phyloP scores from a whole-genome alignment of 2,113 vertebrate species.

The Rhinichthys klamathensis region DNA sequence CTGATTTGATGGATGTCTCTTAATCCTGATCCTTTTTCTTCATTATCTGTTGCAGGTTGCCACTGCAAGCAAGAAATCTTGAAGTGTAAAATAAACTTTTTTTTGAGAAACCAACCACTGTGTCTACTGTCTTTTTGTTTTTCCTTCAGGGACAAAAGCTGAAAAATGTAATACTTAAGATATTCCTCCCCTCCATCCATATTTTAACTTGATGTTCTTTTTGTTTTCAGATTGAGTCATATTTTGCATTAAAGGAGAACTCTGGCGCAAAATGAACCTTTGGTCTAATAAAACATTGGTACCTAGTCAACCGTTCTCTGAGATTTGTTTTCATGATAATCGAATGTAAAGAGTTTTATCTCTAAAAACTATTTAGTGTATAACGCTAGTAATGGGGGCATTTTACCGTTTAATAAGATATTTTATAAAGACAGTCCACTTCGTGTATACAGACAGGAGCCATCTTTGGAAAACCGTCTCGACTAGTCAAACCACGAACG shows the following conservation, averaged over 20 bases:
- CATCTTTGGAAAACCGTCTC: too few relatives aligned
- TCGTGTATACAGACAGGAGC: too few relatives aligned
- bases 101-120: slow-evolving; percentile 63
- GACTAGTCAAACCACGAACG: too few relatives aligned
- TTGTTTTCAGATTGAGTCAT: neutral
- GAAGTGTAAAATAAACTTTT: slow-evolving; percentile 71
- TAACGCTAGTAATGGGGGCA: too few relatives aligned
- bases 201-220: neutral
- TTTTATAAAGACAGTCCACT: too few relatives aligned
- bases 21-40: slow-evolving; percentile 14
- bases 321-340: too few relatives aligned
- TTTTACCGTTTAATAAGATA: too few relatives aligned
- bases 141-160: neutral
- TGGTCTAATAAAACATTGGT: too few relatives aligned
- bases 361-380: too few relatives aligned
- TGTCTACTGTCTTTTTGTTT: neutral
- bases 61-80: slow-evolving; percentile 78
- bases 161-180: neutral
- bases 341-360: too few relatives aligned
- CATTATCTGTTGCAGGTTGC: slow-evolving; percentile 66
- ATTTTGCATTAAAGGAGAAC: slow-evolving; percentile 21
- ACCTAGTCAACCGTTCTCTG: too few relatives aligned
- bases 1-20: neutral
- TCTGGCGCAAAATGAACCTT: too few relatives aligned
- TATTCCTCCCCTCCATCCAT: neutral